Base-by-base conservation (phyloP, 2,113 vertebrate species). In the Calidris pugnax region DNA sequence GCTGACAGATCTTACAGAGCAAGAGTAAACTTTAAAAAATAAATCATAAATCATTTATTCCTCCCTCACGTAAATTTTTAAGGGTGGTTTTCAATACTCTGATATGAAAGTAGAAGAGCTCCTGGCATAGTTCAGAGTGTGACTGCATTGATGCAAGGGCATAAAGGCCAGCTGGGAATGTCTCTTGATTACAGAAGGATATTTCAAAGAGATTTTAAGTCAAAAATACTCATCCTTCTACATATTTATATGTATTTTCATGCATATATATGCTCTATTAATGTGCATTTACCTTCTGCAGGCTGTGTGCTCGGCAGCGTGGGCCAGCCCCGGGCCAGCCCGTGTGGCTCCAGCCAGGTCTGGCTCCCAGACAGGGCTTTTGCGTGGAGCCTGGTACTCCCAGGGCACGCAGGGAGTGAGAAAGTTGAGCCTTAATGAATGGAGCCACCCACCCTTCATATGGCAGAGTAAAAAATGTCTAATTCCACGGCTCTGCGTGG, bases 141-240 rank as follows among this genome's bases (percentile, higher is more conserved):
- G 77, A 20, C 67, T 93, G 68, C 30, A 7, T 24, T 55, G 67
- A 89, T 62, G 24, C n/a, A 23, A 63, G 39, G n/a, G 22, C n/a
- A 60, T 14, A 16, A 60, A 93, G 71, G 32, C 59, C 88, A 89
- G 35, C 48, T 87, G 81, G 51, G 78, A 88, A 88, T 3, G 22
- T n/a, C 56, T 96, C 67, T 62, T 48, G 28, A 10, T 37, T 53
- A 33, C 35, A 76, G 59, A 50, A 81, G 85, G 37, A 14, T 47
- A 67, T 81, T 93, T 95, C 35, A 82, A 86, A 95, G 81, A 66
- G 30, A 50, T 79, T 90, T 90, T 35, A 80, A 88, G 55, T 50
- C 41, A 84, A 83, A 81, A 88, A 84, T 33, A 63, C 47, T 85
- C 78, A 76, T 60, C 62, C 20, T 56, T 75, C 51, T n/a, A 59